Conservation (phyloP, 2,797 vertebrate species). For the Podargus strigoides region DNA sequence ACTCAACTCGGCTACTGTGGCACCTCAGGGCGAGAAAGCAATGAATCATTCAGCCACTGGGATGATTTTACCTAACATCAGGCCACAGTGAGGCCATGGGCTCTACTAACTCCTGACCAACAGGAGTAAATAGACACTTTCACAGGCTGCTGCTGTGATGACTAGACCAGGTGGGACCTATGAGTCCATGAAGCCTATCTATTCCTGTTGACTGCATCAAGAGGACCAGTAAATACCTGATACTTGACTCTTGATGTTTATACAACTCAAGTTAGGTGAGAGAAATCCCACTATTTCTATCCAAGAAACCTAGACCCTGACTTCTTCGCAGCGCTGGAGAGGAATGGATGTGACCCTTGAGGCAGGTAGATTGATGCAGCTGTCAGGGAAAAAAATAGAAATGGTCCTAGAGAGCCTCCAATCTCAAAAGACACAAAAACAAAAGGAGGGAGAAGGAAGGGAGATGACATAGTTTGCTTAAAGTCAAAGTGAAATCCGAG, state of each 20-base stretch:
- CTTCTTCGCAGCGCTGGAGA: not conserved
- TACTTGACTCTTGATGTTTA: not conserved
- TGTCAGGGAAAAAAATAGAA: not conserved
- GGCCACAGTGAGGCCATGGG: not conserved
- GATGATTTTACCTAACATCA: not conserved
- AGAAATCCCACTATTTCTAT: not conserved
- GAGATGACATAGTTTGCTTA: not conserved
- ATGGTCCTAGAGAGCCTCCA: too few species aligned
- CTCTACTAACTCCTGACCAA: not conserved
- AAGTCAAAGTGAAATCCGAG: not conserved
- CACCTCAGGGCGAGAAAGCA: not conserved
- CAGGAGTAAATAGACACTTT: not conserved
- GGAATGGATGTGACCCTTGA: not conserved
- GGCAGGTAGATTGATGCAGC: not conserved
- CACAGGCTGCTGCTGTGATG: not conserved
- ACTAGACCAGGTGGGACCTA: not conserved
- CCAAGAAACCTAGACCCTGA: not conserved
- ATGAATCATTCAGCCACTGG: not conserved
- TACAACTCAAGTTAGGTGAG: not conserved
- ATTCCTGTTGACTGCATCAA: not conserved
- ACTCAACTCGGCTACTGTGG: not conserved
- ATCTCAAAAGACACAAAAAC: not conserved
- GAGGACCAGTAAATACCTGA: not conserved
- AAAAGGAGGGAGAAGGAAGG: not conserved
- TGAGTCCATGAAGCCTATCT: not conserved